Evolutionary conservation across 1,140 invertebrate species (phyloP).

Genomic region (Drosophila virilis): DNA sequence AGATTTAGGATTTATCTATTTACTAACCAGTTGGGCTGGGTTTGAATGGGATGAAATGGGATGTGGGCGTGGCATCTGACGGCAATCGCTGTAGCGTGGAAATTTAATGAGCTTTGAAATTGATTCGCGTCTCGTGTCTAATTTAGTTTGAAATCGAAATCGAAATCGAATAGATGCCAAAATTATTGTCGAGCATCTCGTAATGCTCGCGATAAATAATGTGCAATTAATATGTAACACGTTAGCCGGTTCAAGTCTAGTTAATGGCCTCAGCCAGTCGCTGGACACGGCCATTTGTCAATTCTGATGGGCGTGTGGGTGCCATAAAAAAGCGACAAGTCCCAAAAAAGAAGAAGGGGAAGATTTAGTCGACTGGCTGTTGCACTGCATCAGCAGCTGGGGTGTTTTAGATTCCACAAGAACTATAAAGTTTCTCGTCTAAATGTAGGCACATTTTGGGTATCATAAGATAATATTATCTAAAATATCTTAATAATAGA

Average conservation of each 20-base stretch:
- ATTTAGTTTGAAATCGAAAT: slow-evolving; percentile 65
- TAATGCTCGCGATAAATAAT: slow-evolving; percentile 71
- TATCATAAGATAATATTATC: too few species aligned
- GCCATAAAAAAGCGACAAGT: slow-evolving; percentile 69
- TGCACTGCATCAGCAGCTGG: slow-evolving; percentile 2
- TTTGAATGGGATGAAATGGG: too few species aligned
- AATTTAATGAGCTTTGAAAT: slow-evolving; percentile 79
- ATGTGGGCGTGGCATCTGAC: neutral
- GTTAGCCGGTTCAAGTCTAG: slow-evolving; percentile 65
- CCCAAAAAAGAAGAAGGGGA: neutral
- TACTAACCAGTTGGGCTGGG: slow-evolving; percentile 2
- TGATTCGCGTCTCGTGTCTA: slow-evolving; percentile 52
- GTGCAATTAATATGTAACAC: slow-evolving; percentile 81
- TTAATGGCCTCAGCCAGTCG: slow-evolving; percentile 43
- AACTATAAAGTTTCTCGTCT: too few species aligned
- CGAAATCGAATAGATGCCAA: slow-evolving; percentile 6
- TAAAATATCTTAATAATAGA: too few species aligned
- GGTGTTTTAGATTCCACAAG: too few species aligned
- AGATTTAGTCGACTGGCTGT: neutral
- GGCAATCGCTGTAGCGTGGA: slow-evolving; percentile 6
- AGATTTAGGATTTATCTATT: slow-evolving; percentile 45
- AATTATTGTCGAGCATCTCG: slow-evolving; percentile 10
- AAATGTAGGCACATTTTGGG: too few species aligned
- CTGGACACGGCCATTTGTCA: slow-evolving; percentile 65
- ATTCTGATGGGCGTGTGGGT: slow-evolving; percentile 62